Evolutionary conservation across 2,888 invertebrate species (phyloP).

Genomic region (Cyrtodaria siliqua): DNA sequence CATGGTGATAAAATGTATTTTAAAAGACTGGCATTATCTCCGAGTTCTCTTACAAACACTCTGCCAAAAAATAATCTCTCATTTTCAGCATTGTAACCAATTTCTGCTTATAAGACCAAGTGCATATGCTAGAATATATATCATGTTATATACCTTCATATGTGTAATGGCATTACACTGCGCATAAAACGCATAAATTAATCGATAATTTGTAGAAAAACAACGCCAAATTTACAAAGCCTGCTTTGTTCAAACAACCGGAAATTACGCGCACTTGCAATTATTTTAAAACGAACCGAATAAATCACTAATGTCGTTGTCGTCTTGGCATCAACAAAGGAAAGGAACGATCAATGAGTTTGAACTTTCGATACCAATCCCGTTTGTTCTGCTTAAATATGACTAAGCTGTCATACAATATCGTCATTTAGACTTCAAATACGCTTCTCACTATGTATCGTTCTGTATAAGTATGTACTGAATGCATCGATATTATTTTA

Average conservation of each 20-base stretch:
- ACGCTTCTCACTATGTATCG: no score
- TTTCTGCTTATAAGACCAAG: background rate
- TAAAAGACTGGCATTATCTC: slow-evolving; percentile 9
- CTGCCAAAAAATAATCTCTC: no score
- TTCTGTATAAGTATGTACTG: no score
- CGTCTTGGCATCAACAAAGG: background rate
- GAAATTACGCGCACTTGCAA: slow-evolving; percentile 63
- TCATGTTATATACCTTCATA: slow-evolving; percentile 54
- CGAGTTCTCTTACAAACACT: slow-evolving; percentile 11
- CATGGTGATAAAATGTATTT: slow-evolving; percentile 14
- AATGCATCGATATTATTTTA: no score
- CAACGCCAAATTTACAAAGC: slow-evolving; percentile 65
- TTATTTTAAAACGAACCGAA: background rate
- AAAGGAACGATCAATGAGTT: no score
- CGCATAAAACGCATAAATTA: slow-evolving; percentile 56
- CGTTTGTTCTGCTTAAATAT: no score
- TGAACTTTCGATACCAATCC: no score
- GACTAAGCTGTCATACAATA: no score
- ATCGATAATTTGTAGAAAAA: slow-evolving; percentile 60
- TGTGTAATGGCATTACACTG: slow-evolving; percentile 47
- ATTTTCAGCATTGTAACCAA: background rate
- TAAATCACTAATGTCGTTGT: background rate
- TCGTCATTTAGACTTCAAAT: no score
- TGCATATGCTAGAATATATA: slow-evolving; percentile 31
- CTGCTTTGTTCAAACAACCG: slow-evolving; percentile 67